Percentiles rank a stretch among this genome's conserved stretches.
Conservation (phyloP, 35 echinoderm and acorn worm genomes). For the Strongylocentrotus purpuratus region DNA sequence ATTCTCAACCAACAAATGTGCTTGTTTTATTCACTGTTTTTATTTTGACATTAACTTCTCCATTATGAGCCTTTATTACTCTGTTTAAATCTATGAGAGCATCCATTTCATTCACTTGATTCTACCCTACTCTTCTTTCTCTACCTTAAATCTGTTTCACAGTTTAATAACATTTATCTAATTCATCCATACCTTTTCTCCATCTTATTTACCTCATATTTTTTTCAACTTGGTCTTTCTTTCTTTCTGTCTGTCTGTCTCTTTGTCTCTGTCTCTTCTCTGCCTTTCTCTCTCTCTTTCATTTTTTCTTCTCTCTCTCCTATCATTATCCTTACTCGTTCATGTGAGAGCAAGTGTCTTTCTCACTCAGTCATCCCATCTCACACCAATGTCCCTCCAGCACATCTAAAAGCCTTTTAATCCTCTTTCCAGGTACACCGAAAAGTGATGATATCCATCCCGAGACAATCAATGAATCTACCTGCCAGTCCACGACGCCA, state of each 20-base stretch:
- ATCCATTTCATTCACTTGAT: too few relatives aligned
- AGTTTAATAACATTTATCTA: too few relatives aligned
- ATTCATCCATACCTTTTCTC: too few relatives aligned
- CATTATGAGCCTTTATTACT: too few relatives aligned
- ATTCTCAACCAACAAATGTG: background rate
- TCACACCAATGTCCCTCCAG: background rate
- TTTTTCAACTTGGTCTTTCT: background rate
- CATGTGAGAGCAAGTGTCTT: background rate
- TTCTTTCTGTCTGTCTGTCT: background rate
- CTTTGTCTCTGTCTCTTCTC: too few relatives aligned
- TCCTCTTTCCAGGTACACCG: background rate
- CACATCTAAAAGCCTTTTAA: background rate
- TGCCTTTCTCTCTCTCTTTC: background rate
- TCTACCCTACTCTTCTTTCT: too few relatives aligned
- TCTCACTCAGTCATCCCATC: background rate
- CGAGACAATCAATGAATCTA: conserved; percentile 3
- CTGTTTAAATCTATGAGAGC: too few relatives aligned
- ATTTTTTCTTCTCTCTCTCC: background rate
- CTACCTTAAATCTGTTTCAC: too few relatives aligned
- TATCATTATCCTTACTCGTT: background rate
- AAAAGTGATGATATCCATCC: background rate
- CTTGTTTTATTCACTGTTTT: too few relatives aligned
- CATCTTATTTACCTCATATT: too few relatives aligned
- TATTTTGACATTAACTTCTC: too few relatives aligned
- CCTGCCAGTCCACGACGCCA: background rate